These are phyloP conservation scores for Sciurus vulgaris DNA, from an alignment of 2,797 vertebrate species.

Conservation along the genomic window DNA sequence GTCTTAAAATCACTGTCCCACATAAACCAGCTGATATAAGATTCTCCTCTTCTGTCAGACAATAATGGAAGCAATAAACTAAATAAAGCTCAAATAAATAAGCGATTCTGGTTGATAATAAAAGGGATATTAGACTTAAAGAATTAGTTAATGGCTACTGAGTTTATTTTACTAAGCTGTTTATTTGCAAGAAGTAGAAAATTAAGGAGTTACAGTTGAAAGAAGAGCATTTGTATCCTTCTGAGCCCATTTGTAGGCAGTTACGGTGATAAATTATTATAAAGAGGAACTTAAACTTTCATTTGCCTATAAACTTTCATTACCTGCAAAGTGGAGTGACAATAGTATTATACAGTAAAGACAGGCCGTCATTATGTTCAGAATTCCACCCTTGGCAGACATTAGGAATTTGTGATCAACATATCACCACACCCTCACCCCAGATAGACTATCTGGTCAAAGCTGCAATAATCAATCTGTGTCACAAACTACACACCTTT, in stretches of 20 bases:
- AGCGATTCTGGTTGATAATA: constrained; percentile 55
- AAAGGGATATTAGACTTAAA: constrained; percentile 46
- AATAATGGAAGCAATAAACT: constrained; percentile 44
- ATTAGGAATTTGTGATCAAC: constrained; percentile 49
- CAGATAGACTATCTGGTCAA: neutral
- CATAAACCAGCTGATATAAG: neutral
- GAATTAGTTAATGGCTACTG: constrained; percentile 28
- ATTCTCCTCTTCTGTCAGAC: neutral
- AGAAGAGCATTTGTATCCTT: neutral
- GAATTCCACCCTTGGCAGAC: neutral
- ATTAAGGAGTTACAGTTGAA: constrained; percentile 44
- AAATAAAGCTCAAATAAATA: constrained; percentile 58
- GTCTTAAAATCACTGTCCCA: constrained; percentile 29
- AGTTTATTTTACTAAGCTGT: constrained; percentile 64
- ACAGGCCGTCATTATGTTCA: constrained; percentile 18
- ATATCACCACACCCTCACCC: neutral
- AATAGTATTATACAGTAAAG: constrained; percentile 11
- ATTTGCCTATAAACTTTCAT: constrained; percentile 74
- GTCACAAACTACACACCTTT: neutral
- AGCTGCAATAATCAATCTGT: constrained; percentile 13
- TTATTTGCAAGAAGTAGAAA: constrained; percentile 61
- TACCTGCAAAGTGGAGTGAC: constrained; percentile 57
- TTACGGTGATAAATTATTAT: constrained; percentile 61
- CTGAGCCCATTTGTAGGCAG: neutral
- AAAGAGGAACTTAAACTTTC: constrained; percentile 53